Base-by-base conservation (phyloP, 2,888 invertebrate species). In the Andrena camellia region DNA sequence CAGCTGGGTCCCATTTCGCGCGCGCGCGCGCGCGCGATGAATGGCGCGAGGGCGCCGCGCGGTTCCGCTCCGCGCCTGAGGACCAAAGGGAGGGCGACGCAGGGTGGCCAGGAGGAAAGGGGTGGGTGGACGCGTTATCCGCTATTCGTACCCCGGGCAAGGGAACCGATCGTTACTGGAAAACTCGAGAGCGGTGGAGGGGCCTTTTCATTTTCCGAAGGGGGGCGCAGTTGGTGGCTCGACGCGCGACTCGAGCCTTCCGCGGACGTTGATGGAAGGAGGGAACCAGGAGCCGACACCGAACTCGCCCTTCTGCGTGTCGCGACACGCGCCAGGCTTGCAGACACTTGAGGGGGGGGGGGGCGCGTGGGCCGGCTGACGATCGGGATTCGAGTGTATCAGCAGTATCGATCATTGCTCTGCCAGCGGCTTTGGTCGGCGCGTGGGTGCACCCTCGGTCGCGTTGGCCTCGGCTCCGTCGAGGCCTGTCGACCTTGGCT, bases 81-180 rank as follows among this genome's bases (percentile, higher is more conserved):
- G 69, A 73, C 52, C 76, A 69, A 76, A 72, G 76, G 69, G 68
- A 78, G 75, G 81, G 83, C 57, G 59, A 50, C 48, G 50, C 67
- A 82, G 79, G 81, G 20, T 26, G 62, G 72, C 23, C 23, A 23
- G 57, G 67, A 78, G 73, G 42, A 57, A 20, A 70, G 57, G 79
- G 69, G 76, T 52, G 23, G 72, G 66, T 59, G 78, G 71, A 57
- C 81, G 72, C 75, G 88, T 87, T 84, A 89, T 86, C 84, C 90
- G 83, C 88, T 88, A 81, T 84, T 87, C 87, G 90, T 91, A 92
- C 92, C 92, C 91, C 90, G 92, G 92, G 90, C 92, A 90, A 92
- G 92, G 92, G 90, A 91, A 88, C 90, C 92, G 92, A 92, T 92
- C 92, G 92, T 92, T 92, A 92, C 92, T 89, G 89, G 91, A 90